Evolutionary conservation across 2,797 vertebrate genomes (phyloP).

Genomic region (Tarsius wallacei): DNA sequence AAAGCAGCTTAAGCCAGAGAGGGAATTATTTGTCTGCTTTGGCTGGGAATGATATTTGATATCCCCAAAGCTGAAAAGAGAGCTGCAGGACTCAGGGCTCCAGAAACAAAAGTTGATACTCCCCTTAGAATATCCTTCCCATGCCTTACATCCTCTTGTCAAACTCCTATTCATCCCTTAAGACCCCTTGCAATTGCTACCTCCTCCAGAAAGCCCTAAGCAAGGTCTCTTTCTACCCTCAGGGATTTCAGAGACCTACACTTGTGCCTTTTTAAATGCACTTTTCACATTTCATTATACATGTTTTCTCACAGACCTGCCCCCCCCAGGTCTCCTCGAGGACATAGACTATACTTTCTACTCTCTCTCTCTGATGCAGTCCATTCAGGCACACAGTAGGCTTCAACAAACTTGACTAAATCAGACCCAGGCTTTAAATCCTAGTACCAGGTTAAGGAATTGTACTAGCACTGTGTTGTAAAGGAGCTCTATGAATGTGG

Average conservation of each 20-base stretch:
- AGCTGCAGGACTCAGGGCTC: not conserved
- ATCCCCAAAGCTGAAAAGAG: not conserved
- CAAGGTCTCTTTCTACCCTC: not conserved
- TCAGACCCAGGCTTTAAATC: accelerated
- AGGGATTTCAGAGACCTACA: not conserved
- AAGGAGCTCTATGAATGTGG: not conserved
- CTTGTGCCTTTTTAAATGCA: not conserved
- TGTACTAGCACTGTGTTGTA: not conserved
- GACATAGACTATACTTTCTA: accelerated
- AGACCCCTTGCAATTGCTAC: not conserved
- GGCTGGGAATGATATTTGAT: not conserved
- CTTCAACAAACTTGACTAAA: not conserved
- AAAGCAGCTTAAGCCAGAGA: not conserved
- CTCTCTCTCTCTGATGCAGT: not conserved
- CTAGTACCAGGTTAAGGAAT: not conserved
- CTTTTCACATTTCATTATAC: not conserved
- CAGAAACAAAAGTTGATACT: not conserved
- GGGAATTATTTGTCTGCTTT: not conserved
- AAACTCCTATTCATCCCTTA: not conserved
- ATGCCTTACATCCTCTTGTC: not conserved
- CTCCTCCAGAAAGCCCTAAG: not conserved
- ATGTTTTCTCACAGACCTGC: not conserved
- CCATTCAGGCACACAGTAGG: not conserved
- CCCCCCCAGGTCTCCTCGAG: not conserved
- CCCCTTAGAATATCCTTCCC: not conserved